phyloP scores from a whole-genome alignment of 2,113 vertebrate genomes.

The Leiothrix lutea region DNA sequence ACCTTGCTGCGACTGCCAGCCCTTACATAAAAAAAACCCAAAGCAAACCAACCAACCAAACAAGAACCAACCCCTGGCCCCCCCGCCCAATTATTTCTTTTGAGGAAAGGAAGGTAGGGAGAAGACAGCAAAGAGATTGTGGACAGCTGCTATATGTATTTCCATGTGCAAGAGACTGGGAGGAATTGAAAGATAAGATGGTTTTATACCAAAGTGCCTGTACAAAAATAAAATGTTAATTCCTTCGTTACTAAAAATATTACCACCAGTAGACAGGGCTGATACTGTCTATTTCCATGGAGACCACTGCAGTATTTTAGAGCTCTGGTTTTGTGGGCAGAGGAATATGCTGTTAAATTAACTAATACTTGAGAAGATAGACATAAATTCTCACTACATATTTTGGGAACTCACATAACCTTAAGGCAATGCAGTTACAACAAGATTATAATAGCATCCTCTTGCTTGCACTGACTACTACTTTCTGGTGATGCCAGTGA shows the following conservation, averaged over 20 bases:
- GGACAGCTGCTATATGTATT: neutral
- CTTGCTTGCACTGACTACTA: neutral
- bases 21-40: neutral
- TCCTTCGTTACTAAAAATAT: neutral
- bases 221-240: neutral
- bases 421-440: neutral
- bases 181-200: neutral
- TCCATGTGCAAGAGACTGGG: neutral
- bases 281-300: neutral
- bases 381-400: neutral
- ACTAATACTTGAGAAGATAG: neutral
- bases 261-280: neutral
- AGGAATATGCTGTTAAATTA: neutral
- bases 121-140: neutral
- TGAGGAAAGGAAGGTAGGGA: neutral
- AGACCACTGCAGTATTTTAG: neutral
- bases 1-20: neutral
- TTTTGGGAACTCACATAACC: neutral
- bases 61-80: neutral
- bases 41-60: neutral
- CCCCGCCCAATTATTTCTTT: neutral
- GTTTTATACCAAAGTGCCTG: neutral
- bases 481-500: neutral
- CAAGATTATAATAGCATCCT: neutral
- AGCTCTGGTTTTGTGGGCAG: neutral